Evolutionary conservation across 1,140 invertebrate genomes (phyloP).

Genomic region (Apis dorsata): DNA sequence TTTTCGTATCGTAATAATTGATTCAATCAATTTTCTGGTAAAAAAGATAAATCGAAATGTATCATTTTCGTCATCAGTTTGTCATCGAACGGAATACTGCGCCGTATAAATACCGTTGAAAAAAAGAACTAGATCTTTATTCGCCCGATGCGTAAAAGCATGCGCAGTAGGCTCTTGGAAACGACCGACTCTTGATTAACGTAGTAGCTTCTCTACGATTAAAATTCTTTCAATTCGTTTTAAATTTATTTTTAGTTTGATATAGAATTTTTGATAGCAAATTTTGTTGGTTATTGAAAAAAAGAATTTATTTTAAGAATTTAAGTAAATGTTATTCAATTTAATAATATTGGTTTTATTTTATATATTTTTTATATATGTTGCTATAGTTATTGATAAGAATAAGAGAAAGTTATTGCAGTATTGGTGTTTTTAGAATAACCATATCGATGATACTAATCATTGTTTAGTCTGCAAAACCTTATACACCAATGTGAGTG

Average conservation of each 20-base stretch:
- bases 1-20: not conserved
- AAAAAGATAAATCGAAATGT: not conserved
- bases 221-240: not conserved
- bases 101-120: no score
- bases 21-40: not conserved
- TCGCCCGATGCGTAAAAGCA: conserved; percentile 27
- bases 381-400: no score
- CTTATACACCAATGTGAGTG: not conserved
- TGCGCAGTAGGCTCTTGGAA: not conserved
- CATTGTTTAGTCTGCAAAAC: not conserved
- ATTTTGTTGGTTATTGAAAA: not conserved
- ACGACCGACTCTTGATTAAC: conserved; percentile 10
- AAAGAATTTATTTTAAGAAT: not conserved
- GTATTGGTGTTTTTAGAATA: not conserved
- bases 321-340: not conserved
- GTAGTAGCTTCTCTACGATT: not conserved
- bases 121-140: not conserved
- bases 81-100: not conserved
- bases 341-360: not conserved
- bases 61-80: not conserved
- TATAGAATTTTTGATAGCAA: not conserved
- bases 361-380: not conserved
- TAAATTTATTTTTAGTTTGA: not conserved
- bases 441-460: not conserved
- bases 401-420: conserved; percentile 3